phyloP scores from a whole-genome alignment of 1,140 invertebrate genomes.

The Oscheius sp. region DNA sequence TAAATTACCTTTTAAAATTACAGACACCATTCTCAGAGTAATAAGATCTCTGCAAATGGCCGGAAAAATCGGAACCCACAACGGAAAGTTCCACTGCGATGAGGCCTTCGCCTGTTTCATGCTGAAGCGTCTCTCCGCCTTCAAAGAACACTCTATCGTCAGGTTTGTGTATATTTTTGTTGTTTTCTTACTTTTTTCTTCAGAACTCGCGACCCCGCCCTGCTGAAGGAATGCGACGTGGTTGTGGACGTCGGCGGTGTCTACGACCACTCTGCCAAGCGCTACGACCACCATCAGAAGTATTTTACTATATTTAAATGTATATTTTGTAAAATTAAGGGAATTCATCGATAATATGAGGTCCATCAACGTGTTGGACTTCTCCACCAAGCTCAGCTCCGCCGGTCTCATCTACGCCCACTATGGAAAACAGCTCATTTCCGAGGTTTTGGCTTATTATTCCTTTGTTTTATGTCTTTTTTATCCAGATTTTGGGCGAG shows the following conservation, averaged over 20 bases:
- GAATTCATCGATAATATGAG: constrained; percentile 70
- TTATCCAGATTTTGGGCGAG: background rate
- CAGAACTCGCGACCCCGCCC: constrained; percentile 68
- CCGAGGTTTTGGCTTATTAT: too few relatives aligned
- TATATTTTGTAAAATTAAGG: constrained; percentile 64
- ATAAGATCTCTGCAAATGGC: too few relatives aligned
- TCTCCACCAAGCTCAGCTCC: constrained; percentile 78
- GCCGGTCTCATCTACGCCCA: constrained; percentile 89
- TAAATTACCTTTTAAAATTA: too few relatives aligned
- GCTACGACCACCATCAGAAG: constrained; percentile 94
- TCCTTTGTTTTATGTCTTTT: background rate
- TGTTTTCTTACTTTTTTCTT: constrained; percentile 29
- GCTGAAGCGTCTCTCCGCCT: constrained; percentile 78
- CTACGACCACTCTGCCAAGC: constrained; percentile 74
- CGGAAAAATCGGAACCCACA: constrained; percentile 67
- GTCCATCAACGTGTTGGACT: constrained; percentile 63
- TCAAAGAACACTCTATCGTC: constrained; percentile 77
- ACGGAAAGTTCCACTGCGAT: constrained; percentile 85
- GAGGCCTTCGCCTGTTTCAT: constrained; percentile 89
- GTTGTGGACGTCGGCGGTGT: constrained; percentile 92
- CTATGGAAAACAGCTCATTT: constrained; percentile 80
- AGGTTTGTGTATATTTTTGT: constrained; percentile 65
- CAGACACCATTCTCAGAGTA: too few relatives aligned
- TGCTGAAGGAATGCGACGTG: constrained; percentile 81
- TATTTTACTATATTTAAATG: constrained; percentile 49